phyloP scores from a whole-genome alignment of 2,113 vertebrate genomes.

The Bolborhynchus lineola region DNA sequence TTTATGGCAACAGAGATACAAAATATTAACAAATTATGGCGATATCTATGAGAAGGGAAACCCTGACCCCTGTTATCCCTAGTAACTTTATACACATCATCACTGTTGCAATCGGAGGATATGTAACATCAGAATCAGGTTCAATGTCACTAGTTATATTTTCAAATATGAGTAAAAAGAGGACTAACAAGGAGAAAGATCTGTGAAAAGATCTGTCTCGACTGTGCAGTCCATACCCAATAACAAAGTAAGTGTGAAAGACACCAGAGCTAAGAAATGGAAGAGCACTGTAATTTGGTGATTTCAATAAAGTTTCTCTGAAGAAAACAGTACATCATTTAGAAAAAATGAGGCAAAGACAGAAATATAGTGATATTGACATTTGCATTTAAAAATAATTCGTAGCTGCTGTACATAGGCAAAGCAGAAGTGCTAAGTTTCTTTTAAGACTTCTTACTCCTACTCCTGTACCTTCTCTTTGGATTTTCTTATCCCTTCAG shows the following conservation, averaged over 20 bases:
- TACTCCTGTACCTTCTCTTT: neutral
- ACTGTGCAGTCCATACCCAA: neutral
- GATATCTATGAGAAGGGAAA: neutral
- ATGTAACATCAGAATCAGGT: neutral
- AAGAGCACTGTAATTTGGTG: neutral
- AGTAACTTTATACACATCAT: neutral
- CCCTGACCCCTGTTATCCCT: neutral
- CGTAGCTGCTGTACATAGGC: neutral
- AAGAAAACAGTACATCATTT: neutral
- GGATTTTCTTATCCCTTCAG: neutral
- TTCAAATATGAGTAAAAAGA: neutral
- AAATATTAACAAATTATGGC: neutral
- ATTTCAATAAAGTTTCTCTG: neutral
- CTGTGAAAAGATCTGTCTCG: neutral
- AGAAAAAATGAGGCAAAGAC: neutral
- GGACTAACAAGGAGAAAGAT: neutral
- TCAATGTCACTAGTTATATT: neutral
- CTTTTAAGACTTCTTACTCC: neutral
- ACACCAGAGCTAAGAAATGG: neutral
- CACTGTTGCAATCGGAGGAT: neutral
- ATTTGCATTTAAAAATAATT: neutral
- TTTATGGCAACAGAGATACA: neutral
- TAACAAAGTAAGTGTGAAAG: neutral
- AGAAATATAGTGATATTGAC: neutral
- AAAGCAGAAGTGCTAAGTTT: neutral